phyloP scores from a whole-genome alignment of 1,140 invertebrate genomes.

The Bombus balteatus region DNA sequence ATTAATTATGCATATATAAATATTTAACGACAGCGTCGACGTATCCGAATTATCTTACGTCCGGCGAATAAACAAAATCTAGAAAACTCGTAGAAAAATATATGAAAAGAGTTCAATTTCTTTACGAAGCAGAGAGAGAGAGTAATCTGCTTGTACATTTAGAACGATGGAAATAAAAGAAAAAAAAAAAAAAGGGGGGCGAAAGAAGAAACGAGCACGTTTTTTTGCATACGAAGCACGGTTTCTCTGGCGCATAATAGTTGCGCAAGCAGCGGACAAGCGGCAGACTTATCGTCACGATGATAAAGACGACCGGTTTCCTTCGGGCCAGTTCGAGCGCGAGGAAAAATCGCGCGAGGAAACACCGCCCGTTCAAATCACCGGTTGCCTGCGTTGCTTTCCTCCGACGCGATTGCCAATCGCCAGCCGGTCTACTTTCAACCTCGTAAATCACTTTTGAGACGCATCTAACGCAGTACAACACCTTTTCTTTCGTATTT shows the following conservation, averaged over 20 bases:
- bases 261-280: slow-evolving; percentile 63
- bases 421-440: slow-evolving; percentile 26
- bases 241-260: slow-evolving; percentile 56
- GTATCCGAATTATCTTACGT: no score
- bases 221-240: slow-evolving; percentile 41
- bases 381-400: neutral
- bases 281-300: slow-evolving; percentile 67
- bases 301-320: slow-evolving; percentile 57
- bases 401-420: slow-evolving; percentile 15
- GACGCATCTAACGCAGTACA: neutral
- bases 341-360: slow-evolving; percentile 26
- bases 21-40: no score
- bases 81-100: no score
- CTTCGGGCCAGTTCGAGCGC: neutral
- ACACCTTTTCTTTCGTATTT: neutral
- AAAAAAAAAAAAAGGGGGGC: neutral
- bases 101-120: neutral
- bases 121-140: rapidly evolving
- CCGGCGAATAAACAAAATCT: no score
- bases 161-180: neutral
- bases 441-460: slow-evolving; percentile 1
- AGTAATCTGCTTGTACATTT: neutral
- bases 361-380: slow-evolving; percentile 27
- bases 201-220: slow-evolving; percentile 17
- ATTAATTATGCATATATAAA: no score